Conservation (phyloP, 2,113 vertebrate genomes). For the Anguilla rostrata region DNA sequence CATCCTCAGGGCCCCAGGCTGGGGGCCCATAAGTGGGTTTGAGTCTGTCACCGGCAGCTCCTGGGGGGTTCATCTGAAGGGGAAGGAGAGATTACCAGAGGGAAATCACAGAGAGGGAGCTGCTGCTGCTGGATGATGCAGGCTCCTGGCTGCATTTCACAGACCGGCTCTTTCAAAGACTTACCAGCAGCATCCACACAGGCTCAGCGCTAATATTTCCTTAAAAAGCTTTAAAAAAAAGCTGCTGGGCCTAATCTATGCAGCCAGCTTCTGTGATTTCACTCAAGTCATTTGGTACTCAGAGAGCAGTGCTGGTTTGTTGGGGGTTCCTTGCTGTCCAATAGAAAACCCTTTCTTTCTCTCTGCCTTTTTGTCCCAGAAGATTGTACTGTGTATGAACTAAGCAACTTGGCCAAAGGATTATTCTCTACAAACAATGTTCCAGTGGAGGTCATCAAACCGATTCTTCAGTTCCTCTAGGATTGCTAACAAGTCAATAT, state of each 20-base stretch:
- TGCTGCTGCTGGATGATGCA: not conserved
- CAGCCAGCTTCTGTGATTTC: too few species aligned
- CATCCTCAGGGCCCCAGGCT: too few species aligned
- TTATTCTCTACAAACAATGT: not conserved
- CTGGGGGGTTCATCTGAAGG: not conserved
- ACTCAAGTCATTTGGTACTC: too few species aligned
- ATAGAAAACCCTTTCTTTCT: not conserved
- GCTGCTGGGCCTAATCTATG: too few species aligned
- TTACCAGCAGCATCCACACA: too few species aligned
- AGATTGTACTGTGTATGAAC: not conserved
- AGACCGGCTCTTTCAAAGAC: too few species aligned
- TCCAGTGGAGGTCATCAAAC: not conserved
- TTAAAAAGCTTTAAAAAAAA: too few species aligned
- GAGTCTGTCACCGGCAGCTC: not conserved
- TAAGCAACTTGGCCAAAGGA: not conserved
- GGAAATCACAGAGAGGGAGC: too few species aligned
- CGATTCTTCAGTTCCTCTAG: not conserved
- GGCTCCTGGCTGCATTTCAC: not conserved
- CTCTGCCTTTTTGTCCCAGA: not conserved
- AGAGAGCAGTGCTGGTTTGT: too few species aligned
- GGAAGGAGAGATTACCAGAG: not conserved
- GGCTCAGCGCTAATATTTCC: too few species aligned
- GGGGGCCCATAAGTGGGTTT: not conserved
- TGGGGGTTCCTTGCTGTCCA: not conserved
- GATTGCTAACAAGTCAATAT: not conserved